Percentiles rank a stretch among this genome's conserved stretches.
phyloP scores from a whole-genome alignment of 2,888 invertebrate species.

The Thysanoteuthis rhombus region DNA sequence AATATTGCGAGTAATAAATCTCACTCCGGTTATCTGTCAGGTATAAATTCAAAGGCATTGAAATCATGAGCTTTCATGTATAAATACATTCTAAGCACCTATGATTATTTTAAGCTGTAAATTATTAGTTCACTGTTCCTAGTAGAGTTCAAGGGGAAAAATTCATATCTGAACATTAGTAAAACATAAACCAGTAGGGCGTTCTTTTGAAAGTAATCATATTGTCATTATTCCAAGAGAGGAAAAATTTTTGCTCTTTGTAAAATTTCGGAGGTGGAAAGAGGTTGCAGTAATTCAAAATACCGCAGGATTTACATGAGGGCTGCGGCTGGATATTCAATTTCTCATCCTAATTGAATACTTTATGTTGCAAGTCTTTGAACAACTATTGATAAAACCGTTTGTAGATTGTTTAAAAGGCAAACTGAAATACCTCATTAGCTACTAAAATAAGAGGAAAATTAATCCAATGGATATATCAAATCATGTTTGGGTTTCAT shows the following conservation, averaged over 20 bases:
- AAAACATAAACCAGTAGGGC: neutral
- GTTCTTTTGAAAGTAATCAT: neutral
- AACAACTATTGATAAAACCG: neutral
- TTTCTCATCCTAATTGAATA: neutral
- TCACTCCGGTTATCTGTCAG: neutral
- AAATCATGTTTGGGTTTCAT: neutral
- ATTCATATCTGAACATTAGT: neutral
- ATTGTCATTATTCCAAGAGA: neutral
- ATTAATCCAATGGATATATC: neutral
- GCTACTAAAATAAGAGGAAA: neutral
- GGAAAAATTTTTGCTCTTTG: neutral
- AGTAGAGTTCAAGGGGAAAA: neutral
- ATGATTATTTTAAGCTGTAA: neutral
- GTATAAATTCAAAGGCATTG: neutral
- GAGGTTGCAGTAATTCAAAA: neutral
- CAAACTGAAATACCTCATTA: neutral
- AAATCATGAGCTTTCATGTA: neutral
- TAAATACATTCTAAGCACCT: neutral
- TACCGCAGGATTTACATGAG: neutral
- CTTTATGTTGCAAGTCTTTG: neutral
- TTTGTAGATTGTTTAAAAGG: conserved; percentile 12
- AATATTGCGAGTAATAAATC: neutral
- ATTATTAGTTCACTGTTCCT: neutral
- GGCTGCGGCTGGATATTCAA: neutral
- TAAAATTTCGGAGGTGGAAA: neutral